A percentile compares a stretch with the other conserved stretches of the same genome.
Evolutionary conservation across 2,113 vertebrate genomes (phyloP).

Genomic region (Paradisaea rubra): DNA sequence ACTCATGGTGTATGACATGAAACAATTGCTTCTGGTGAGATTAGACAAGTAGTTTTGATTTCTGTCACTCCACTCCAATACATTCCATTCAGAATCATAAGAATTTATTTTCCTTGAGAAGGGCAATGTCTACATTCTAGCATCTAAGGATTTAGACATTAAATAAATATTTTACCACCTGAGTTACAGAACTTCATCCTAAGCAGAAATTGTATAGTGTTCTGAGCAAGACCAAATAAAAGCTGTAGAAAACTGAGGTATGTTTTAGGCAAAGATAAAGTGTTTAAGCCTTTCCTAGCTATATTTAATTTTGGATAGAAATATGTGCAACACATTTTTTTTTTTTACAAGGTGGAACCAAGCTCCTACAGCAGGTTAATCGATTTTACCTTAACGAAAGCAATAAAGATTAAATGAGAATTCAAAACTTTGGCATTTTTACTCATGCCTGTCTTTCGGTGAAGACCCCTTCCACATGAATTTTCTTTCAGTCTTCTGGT

Average conservation of each 20-base stretch:
- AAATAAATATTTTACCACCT: not conserved
- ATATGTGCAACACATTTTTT: not conserved
- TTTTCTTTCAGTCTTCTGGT: not conserved
- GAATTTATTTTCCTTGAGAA: not conserved
- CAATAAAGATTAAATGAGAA: not conserved
- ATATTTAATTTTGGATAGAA: not conserved
- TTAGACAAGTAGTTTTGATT: not conserved
- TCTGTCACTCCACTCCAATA: not conserved
- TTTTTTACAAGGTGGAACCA: not conserved
- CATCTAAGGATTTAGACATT: not conserved
- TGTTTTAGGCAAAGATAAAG: not conserved
- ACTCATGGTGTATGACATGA: not conserved
- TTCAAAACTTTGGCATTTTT: not conserved
- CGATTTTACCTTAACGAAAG: not conserved
- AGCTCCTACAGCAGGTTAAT: not conserved
- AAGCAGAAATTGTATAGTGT: not conserved
- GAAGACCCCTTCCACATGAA: not conserved
- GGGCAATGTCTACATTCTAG: not conserved
- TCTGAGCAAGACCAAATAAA: not conserved
- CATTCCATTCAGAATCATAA: not conserved
- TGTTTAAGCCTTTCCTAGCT: not conserved
- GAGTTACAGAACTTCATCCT: not conserved
- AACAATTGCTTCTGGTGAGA: not conserved
- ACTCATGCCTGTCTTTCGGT: not conserved
- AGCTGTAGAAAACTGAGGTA: not conserved